Percentiles rank a stretch among this genome's conserved stretches.
phyloP scores from a whole-genome alignment of 2,797 vertebrate genomes.

The Microcaecilia unicolor region DNA sequence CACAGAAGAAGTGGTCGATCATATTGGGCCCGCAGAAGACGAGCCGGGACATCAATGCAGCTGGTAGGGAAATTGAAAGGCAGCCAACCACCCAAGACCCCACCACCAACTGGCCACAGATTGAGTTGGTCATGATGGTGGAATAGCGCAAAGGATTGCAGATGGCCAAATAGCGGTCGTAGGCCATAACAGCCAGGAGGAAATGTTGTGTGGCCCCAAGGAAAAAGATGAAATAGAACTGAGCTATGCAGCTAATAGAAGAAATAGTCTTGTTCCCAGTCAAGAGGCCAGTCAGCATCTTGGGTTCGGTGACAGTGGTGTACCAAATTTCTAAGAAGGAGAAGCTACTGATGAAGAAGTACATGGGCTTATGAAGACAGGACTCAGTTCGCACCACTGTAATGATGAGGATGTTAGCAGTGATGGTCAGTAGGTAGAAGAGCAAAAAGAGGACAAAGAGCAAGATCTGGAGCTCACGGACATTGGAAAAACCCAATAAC shows the following conservation, averaged over 20 bases:
- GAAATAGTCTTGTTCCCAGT: constrained; percentile 5
- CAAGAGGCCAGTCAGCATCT: constrained; percentile 1
- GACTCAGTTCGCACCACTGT: neutral
- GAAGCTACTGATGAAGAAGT: constrained; percentile 12
- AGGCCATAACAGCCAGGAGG: constrained; percentile 4
- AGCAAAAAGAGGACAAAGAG: neutral
- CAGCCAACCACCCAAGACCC: constrained; percentile 5
- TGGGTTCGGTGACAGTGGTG: constrained; percentile 7
- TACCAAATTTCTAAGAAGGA: constrained; percentile 12
- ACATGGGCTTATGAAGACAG: constrained; percentile 10
- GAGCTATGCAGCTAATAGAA: constrained; percentile 1
- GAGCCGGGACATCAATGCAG: constrained; percentile 4
- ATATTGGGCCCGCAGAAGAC: constrained; percentile 7
- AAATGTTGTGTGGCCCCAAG: constrained; percentile 11
- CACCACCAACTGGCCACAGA: neutral
- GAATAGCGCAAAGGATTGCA: constrained; percentile 2
- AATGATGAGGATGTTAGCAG: constrained; percentile 4
- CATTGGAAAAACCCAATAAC: constrained; percentile 4
- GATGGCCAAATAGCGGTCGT: constrained; percentile 6
- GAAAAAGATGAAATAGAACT: constrained; percentile 11
- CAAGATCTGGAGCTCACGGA: neutral
- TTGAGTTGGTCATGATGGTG: neutral
- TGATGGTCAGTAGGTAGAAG: constrained; percentile 5
- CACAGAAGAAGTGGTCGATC: constrained; percentile 10
- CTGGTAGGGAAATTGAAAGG: constrained; percentile 1